Evolutionary conservation across 2,113 vertebrate species (phyloP).

Genomic region (Urocitellus parryii): DNA sequence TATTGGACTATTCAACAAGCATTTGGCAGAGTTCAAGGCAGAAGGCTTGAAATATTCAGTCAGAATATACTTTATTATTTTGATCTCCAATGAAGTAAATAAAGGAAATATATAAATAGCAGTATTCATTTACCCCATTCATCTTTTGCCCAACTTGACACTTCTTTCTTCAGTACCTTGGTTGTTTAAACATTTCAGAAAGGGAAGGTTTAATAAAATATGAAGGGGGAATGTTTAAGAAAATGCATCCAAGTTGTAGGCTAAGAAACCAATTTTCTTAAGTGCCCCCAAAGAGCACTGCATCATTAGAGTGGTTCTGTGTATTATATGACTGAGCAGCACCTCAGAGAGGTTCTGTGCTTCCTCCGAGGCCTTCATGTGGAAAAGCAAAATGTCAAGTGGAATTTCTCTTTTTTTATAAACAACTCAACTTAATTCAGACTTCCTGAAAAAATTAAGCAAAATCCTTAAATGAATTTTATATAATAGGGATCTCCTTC

Average conservation of each 20-base stretch:
- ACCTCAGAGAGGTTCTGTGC: not conserved
- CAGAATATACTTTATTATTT: not conserved
- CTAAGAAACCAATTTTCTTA: not conserved
- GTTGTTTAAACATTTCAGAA: slow-evolving; percentile 1
- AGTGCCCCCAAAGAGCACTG: not conserved
- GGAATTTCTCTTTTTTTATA: not conserved
- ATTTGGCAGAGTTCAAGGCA: not conserved
- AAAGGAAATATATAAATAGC: not conserved
- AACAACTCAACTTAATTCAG: not conserved
- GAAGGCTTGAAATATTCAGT: not conserved
- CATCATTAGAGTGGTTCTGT: not conserved
- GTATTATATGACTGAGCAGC: not conserved
- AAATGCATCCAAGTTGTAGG: not conserved
- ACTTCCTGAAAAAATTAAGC: slow-evolving; percentile 50
- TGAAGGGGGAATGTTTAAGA: not conserved
- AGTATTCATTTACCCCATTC: not conserved
- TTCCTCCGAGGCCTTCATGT: not conserved
- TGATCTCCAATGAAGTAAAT: not conserved
- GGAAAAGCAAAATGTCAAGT: not conserved
- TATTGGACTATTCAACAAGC: not conserved
- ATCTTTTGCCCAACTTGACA: not conserved
- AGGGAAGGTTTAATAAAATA: not conserved
- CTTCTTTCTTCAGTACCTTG: not conserved
- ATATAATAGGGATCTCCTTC: not conserved
- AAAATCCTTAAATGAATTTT: slow-evolving; percentile 48